phyloP scores from a whole-genome alignment of 35 echinoderm and acorn worm species.

The Heliocidaris tuberculata region DNA sequence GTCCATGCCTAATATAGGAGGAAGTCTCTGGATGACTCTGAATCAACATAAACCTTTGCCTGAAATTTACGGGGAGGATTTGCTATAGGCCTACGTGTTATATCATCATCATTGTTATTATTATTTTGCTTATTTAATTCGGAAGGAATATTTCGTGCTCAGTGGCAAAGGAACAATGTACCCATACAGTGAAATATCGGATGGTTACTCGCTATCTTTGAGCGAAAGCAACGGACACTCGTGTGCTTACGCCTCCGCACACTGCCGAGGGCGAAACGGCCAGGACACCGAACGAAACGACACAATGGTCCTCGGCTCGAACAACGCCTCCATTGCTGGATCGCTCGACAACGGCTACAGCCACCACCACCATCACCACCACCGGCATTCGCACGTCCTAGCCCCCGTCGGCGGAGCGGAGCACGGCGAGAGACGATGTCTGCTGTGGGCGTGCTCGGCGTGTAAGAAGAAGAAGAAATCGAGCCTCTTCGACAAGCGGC shows the following conservation, averaged over 20 bases:
- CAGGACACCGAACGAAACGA: slow-evolving; percentile 13
- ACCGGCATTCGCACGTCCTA: slow-evolving; percentile 35
- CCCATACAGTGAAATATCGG: slow-evolving; percentile 17
- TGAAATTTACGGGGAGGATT: background rate
- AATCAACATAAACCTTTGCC: background rate
- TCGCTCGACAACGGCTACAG: slow-evolving; percentile 35
- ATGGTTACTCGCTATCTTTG: slow-evolving; percentile 26
- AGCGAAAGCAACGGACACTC: slow-evolving; percentile 21
- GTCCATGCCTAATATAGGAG: background rate
- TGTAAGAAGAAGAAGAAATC: slow-evolving; percentile 78
- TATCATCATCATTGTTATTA: background rate
- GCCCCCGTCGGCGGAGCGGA: slow-evolving; percentile 10
- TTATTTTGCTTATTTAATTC: background rate
- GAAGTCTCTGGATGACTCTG: background rate
- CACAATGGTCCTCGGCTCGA: background rate
- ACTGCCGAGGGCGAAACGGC: background rate
- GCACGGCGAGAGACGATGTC: slow-evolving; percentile 61
- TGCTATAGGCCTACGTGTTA: background rate
- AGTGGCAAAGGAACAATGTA: background rate
- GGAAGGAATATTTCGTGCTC: too few relatives aligned
- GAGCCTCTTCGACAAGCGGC: slow-evolving; percentile 72
- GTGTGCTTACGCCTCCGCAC: background rate
- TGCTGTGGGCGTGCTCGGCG: slow-evolving; percentile 82
- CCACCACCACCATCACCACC: slow-evolving; percentile 44
- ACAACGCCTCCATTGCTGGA: background rate